phyloP scores from a whole-genome alignment of 1,140 invertebrate genomes.

The Hylaeus volcanicus region DNA sequence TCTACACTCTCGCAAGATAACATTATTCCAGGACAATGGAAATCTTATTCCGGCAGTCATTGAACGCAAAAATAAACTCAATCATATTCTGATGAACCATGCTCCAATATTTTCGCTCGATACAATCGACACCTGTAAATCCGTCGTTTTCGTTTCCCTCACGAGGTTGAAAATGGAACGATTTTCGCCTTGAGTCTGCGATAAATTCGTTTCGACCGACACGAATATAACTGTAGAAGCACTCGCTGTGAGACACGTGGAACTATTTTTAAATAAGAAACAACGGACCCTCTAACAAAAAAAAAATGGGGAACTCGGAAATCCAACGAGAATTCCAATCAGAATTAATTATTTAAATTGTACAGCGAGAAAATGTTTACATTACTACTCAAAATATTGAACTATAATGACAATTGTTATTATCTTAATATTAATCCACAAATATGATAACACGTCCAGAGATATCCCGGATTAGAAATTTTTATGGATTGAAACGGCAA shows the following conservation, averaged over 20 bases:
- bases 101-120: background rate
- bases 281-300: conserved; percentile 1
- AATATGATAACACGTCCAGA: too few species aligned
- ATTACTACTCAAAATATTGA: background rate
- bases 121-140: conserved; percentile 40
- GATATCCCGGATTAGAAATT: background rate
- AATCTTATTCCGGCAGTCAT: background rate
- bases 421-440: too few species aligned
- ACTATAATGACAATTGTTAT: too few species aligned
- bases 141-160: conserved; percentile 15
- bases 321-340: background rate
- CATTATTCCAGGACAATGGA: background rate
- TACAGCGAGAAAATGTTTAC: background rate
- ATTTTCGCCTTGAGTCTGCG: conserved; percentile 33
- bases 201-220: conserved; percentile 38
- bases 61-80: conserved; percentile 25
- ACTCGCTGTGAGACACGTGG: conserved; percentile 7
- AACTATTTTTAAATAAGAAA: conserved; percentile 48
- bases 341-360: too few species aligned
- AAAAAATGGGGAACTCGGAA: background rate
- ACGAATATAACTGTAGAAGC: conserved; percentile 18
- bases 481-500: background rate
- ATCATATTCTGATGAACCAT: conserved; percentile 14
- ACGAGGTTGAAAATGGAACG: conserved; percentile 39
- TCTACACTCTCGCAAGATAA: background rate